Percentiles rank a stretch among this genome's conserved stretches.
Conservation (phyloP, 2,797 vertebrate genomes). For the Phataginus tetradactyla region DNA sequence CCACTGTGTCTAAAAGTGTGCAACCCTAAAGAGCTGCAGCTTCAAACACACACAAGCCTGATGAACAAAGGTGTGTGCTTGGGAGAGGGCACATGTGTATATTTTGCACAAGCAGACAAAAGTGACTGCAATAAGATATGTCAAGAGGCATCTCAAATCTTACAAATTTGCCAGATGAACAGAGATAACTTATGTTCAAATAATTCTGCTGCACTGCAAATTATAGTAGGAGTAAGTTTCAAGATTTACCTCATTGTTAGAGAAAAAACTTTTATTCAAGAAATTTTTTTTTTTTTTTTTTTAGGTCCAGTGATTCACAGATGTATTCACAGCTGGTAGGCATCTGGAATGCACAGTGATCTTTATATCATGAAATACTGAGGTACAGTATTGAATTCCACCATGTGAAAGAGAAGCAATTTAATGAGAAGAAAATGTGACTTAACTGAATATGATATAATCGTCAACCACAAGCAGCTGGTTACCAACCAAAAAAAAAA, state of each 20-base stretch:
- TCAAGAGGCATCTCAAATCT: background rate
- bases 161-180: background rate
- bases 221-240: background rate
- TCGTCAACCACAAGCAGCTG: background rate
- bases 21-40: background rate
- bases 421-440: background rate
- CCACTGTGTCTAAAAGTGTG: fast-evolving
- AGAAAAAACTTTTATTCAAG: background rate
- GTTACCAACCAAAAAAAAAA: background rate
- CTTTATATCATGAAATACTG: background rate
- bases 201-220: background rate
- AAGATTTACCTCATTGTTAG: background rate
- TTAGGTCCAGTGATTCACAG: background rate
- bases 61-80: background rate
- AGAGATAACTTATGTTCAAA: background rate
- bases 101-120: background rate
- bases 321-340: background rate
- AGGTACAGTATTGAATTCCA: background rate
- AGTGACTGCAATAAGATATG: background rate
- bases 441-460: background rate
- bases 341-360: conserved; percentile 6
- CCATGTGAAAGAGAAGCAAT: background rate
- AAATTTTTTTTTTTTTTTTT: background rate
- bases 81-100: no score
- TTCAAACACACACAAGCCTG: background rate